Evolutionary conservation across 2,797 vertebrate genomes (phyloP).

Genomic region (Syngnathus acus): DNA sequence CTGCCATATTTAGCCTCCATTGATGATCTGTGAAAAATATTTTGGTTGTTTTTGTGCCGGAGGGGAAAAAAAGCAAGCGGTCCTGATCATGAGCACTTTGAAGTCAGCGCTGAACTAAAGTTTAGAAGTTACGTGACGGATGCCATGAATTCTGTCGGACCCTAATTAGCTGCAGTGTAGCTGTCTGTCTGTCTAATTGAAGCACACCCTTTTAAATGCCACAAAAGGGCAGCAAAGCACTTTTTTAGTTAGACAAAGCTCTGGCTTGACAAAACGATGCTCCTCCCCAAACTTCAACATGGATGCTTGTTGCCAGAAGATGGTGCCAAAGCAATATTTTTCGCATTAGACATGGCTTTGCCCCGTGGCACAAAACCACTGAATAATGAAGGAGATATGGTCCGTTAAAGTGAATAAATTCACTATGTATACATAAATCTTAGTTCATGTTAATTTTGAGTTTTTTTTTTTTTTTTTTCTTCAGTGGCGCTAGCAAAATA

Average conservation of each 20-base stretch:
- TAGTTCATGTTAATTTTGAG: too few relatives aligned
- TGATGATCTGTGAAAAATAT: conserved; percentile 33
- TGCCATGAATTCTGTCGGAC: conserved; percentile 24
- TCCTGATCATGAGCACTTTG: conserved; percentile 39
- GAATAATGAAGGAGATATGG: too few relatives aligned
- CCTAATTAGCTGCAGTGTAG: conserved; percentile 26
- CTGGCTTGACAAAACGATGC: too few relatives aligned
- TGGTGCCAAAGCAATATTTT: too few relatives aligned
- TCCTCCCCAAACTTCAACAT: too few relatives aligned
- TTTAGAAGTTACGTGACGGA: conserved; percentile 32
- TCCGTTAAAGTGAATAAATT: too few relatives aligned
- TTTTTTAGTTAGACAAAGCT: too few relatives aligned
- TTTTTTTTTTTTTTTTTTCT: not conserved
- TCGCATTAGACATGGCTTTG: too few relatives aligned
- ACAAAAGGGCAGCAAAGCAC: too few relatives aligned
- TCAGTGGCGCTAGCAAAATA: not conserved
- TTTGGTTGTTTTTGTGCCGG: conserved; percentile 10
- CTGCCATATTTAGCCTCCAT: conserved; percentile 46
- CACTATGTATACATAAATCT: not conserved
- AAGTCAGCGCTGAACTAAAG: conserved; percentile 46
- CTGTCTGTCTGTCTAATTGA: not conserved
- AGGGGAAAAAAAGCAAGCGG: conserved; percentile 8
- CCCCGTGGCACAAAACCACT: not conserved
- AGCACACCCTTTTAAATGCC: not conserved
- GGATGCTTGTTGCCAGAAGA: too few relatives aligned